Evolutionary conservation across 2,113 vertebrate species (phyloP).

Genomic region (Chloropsis cyanopogon): DNA sequence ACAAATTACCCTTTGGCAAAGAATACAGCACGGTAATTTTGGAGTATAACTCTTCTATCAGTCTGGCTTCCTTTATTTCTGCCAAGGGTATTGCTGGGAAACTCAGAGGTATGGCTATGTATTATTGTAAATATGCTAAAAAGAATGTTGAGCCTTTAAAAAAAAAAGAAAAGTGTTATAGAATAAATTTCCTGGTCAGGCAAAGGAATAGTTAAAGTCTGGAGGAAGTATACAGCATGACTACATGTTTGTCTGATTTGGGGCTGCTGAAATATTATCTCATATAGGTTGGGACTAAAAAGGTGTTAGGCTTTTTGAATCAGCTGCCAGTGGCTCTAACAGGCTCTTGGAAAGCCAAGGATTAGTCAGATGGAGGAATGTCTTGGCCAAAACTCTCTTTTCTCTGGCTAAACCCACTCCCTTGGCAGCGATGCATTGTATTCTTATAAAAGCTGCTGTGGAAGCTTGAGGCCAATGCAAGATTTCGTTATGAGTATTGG

Average conservation of each 20-base stretch:
- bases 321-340: constrained; percentile 26
- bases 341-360: constrained; percentile 48
- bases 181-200: background rate
- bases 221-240: background rate
- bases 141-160: background rate
- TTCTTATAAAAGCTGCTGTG: constrained; percentile 51
- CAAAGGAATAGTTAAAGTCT: background rate
- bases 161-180: background rate
- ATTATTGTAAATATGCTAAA: constrained; percentile 8
- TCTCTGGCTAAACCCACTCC: constrained; percentile 36
- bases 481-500: background rate
- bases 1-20: constrained; percentile 42
- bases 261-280: constrained; percentile 27
- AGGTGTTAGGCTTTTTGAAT: constrained; percentile 52
- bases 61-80: constrained; percentile 50
- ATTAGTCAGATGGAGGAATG: constrained; percentile 59
- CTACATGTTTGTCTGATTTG: background rate
- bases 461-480: constrained; percentile 40
- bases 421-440: background rate
- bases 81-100: constrained; percentile 23
- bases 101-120: background rate
- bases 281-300: constrained; percentile 18
- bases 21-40: constrained; percentile 15
- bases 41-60: constrained; percentile 38
- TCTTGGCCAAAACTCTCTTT: constrained; percentile 44